Percentiles rank a stretch among this genome's conserved stretches.
phyloP scores from a whole-genome alignment of 1,140 invertebrate genomes.

The Rhizoglyphus robini region DNA sequence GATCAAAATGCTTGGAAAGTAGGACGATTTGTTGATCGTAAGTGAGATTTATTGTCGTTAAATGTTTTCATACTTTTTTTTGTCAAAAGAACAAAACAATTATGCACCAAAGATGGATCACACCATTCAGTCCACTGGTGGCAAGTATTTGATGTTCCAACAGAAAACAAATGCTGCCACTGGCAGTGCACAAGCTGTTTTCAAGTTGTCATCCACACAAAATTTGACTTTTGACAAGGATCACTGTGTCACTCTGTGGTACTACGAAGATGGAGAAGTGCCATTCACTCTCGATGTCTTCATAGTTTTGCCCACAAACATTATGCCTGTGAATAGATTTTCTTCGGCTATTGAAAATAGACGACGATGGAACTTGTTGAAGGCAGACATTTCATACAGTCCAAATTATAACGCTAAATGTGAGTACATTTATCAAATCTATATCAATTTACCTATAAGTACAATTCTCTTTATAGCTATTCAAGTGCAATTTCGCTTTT shows the following conservation, averaged over 20 bases:
- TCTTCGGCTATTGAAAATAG: not conserved
- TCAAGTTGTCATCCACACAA: not conserved
- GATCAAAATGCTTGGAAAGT: not conserved
- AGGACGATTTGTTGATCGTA: not conserved
- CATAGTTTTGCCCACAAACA: too few relatives aligned
- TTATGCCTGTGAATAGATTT: too few relatives aligned
- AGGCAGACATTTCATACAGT: not conserved
- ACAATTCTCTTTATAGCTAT: not conserved
- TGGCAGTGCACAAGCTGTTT: not conserved
- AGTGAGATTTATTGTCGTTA: not conserved
- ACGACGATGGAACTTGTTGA: not conserved
- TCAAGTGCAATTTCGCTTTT: not conserved
- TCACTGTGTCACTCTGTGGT: constrained; percentile 1
- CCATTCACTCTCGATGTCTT: not conserved
- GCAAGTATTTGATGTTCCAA: not conserved
- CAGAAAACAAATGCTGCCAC: too few relatives aligned
- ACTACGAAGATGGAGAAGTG: constrained; percentile 6
- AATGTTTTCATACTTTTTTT: not conserved
- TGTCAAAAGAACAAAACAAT: not conserved
- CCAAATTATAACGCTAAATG: not conserved
- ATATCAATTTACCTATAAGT: too few relatives aligned
- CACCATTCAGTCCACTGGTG: not conserved
- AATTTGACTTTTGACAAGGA: not conserved
- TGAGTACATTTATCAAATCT: not conserved
- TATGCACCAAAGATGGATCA: constrained; percentile 1